These are phyloP conservation scores for Eublepharis macularius DNA, from an alignment of 2,113 vertebrate genomes.

Conservation along the genomic window DNA sequence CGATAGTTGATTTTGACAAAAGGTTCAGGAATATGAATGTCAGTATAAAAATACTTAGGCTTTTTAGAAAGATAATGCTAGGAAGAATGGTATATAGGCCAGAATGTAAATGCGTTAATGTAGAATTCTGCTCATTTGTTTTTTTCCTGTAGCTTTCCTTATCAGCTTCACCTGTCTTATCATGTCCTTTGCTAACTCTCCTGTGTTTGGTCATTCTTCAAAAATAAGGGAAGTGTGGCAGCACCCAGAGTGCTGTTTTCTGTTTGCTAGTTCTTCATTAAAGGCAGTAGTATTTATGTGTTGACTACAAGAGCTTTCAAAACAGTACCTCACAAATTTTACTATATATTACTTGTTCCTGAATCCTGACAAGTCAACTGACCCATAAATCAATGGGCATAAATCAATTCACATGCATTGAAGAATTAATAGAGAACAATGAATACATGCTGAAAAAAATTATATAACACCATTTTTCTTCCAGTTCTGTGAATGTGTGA, in stretches of 20 bases:
- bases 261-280: not conserved
- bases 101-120: constrained; percentile 24
- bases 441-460: constrained; percentile 1
- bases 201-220: not conserved
- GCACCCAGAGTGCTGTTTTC: not conserved
- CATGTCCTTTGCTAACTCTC: not conserved
- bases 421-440: not conserved
- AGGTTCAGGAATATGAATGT: constrained; percentile 13
- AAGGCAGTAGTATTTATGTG: rapidly evolving
- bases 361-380: constrained; percentile 4
- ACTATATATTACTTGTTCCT: not conserved
- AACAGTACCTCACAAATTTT: constrained; percentile 24
- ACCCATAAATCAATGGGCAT: constrained; percentile 24
- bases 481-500: constrained; percentile 40
- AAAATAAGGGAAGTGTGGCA: not conserved
- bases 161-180: not conserved
- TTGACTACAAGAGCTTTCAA: not conserved
- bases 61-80: constrained; percentile 19
- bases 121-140: not conserved
- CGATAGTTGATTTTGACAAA: constrained; percentile 25
- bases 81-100: constrained; percentile 23
- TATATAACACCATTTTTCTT: not conserved
- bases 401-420: not conserved
- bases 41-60: constrained; percentile 2
- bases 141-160: not conserved